Conservation (phyloP, 2,113 vertebrate species). For the Protomyctophum bolini region DNA sequence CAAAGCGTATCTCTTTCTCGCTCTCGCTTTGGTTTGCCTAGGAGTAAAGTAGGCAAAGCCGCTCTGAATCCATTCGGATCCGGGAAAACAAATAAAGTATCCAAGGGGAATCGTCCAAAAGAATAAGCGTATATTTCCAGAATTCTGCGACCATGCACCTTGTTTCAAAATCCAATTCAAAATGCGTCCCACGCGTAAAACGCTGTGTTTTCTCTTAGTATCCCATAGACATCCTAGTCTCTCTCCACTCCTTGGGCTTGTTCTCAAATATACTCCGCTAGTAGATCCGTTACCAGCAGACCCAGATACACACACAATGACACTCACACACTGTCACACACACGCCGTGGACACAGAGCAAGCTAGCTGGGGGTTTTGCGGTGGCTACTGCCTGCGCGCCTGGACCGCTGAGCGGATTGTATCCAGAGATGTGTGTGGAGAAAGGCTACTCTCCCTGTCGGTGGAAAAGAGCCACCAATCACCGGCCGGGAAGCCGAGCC, state of each 20-base stretch:
- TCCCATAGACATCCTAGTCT: slow-evolving; percentile 21
- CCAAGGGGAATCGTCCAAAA: not conserved
- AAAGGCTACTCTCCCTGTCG: slow-evolving; percentile 43
- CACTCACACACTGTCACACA: not conserved
- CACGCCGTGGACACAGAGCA: not conserved
- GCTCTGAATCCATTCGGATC: not conserved
- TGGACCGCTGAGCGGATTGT: slow-evolving; percentile 65
- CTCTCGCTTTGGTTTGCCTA: not conserved
- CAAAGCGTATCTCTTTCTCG: not conserved
- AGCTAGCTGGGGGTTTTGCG: slow-evolving; percentile 34
- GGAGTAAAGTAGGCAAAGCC: not conserved
- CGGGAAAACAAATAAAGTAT: not conserved
- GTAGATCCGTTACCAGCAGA: slow-evolving; percentile 3
- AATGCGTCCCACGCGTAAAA: not conserved
- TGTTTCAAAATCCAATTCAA: too few species aligned
- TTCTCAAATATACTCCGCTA: not conserved
- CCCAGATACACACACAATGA: not conserved
- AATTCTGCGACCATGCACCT: not conserved
- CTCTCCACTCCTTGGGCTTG: not conserved
- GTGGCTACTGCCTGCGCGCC: slow-evolving; percentile 40
- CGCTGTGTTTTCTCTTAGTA: too few species aligned
- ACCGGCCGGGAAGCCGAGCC: slow-evolving; percentile 35
- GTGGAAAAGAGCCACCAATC: slow-evolving; percentile 58
- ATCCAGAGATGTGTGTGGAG: slow-evolving; percentile 34
- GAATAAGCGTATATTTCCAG: not conserved